Conservation (phyloP, 2,888 invertebrate genomes). For the Andrena haemorrhoa region DNA sequence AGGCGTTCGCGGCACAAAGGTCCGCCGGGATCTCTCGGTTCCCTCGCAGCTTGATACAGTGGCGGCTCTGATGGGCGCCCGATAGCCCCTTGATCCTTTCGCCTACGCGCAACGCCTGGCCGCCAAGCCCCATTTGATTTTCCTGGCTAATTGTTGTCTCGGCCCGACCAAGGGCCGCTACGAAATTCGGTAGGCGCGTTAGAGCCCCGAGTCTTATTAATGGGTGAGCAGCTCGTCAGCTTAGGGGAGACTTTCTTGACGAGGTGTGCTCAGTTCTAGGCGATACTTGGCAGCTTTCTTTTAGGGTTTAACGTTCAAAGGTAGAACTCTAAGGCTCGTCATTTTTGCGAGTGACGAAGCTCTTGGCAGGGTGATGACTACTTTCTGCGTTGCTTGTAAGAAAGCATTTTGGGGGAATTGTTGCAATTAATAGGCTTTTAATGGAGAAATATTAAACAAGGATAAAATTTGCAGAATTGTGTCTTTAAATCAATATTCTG, state of each 20-base stretch:
- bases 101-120: neutral
- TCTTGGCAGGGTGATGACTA: too few species aligned
- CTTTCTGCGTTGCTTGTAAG: too few species aligned
- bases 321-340: too few species aligned
- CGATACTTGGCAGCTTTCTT: neutral
- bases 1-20: conserved; percentile 4
- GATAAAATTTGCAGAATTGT: too few species aligned
- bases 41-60: conserved; percentile 10
- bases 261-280: neutral
- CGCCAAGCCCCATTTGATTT: conserved; percentile 20
- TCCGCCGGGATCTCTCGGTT: conserved; percentile 4
- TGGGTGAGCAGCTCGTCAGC: neutral
- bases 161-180: neutral
- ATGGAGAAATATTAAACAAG: too few species aligned
- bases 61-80: conserved; percentile 11
- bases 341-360: too few species aligned
- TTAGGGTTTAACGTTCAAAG: too few species aligned
- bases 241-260: too few species aligned
- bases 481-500: too few species aligned
- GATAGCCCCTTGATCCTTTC: conserved; percentile 23
- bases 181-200: neutral
- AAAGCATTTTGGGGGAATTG: too few species aligned
- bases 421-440: too few species aligned
- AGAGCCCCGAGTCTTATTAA: neutral
- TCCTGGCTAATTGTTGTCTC: conserved; percentile 20